These are phyloP conservation scores for Rhinophrynus dorsalis DNA, from an alignment of 2,797 vertebrate genomes.

Conservation along the genomic window DNA sequence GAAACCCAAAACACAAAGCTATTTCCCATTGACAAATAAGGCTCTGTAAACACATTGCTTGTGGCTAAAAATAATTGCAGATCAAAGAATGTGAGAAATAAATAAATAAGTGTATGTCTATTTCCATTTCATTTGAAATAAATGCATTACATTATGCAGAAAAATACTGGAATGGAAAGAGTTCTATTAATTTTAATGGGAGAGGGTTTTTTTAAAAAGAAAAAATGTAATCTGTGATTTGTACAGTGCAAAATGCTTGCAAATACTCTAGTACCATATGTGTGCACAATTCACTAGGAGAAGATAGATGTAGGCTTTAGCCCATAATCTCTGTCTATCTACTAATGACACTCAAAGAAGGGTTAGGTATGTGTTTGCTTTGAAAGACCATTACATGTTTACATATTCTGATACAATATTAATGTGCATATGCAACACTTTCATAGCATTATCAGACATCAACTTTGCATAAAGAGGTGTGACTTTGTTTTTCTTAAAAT, in stretches of 20 bases:
- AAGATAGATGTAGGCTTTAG: slow-evolving; percentile 32
- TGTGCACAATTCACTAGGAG: slow-evolving; percentile 24
- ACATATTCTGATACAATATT: slow-evolving; percentile 1
- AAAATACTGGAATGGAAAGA: too few relatives aligned
- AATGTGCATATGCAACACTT: too few relatives aligned
- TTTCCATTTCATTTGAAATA: slow-evolving; percentile 8
- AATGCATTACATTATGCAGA: background rate
- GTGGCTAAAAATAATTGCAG: slow-evolving; percentile 24
- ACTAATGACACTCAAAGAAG: slow-evolving; percentile 36
- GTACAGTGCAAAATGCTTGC: background rate
- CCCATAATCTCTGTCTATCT: slow-evolving; percentile 31
- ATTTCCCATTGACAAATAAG: slow-evolving; percentile 25
- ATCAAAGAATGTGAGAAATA: background rate
- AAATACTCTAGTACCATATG: slow-evolving; percentile 28
- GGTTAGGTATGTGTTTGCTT: slow-evolving; percentile 14
- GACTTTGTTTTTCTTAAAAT: too few relatives aligned
- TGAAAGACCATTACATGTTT: slow-evolving; percentile 7
- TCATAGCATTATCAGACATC: too few relatives aligned
- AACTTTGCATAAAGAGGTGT: too few relatives aligned
- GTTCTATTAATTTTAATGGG: too few relatives aligned
- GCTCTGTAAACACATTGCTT: background rate
- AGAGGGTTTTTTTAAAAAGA: too few relatives aligned
- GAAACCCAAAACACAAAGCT: background rate
- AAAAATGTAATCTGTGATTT: too few relatives aligned
- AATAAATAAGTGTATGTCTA: background rate